A percentile compares a stretch with the other conserved stretches of the same genome.
Conservation (phyloP, 2,113 vertebrate species). For the Corythaeola cristata region DNA sequence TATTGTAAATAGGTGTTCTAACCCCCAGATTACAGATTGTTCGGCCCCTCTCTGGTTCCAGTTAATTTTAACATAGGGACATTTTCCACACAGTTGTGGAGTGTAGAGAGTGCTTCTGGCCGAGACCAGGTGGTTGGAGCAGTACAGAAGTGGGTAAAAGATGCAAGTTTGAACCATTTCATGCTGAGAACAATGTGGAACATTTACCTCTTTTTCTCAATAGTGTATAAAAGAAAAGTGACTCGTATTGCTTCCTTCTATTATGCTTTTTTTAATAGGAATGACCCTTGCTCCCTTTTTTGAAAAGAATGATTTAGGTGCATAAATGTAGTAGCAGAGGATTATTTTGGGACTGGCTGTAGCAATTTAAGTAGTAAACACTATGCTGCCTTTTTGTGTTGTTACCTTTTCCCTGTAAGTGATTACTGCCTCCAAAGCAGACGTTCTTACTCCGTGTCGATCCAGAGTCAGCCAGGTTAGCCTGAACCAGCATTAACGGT, state of each 20-base stretch:
- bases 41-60: neutral
- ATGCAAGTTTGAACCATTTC: neutral
- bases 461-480: slow-evolving; percentile 5
- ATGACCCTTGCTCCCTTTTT: neutral
- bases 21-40: neutral
- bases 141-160: neutral
- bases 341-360: slow-evolving; percentile 6
- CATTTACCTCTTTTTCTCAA: neutral
- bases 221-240: neutral
- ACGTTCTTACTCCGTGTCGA: neutral
- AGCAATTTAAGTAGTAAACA: neutral
- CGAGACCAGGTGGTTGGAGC: neutral
- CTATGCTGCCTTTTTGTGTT: neutral
- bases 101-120: neutral
- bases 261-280: neutral
- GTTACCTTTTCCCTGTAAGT: neutral
- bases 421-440: neutral
- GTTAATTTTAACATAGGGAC: neutral
- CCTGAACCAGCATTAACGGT: neutral
- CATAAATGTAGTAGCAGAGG: neutral
- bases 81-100: neutral
- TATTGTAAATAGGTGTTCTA: neutral
- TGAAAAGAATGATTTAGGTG: neutral
- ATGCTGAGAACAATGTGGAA: neutral
- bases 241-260: neutral